A percentile compares a stretch with the other conserved stretches of the same genome.
These are phyloP conservation scores for Synanthedon vespiformis DNA, from an alignment of 2,888 invertebrate species.

Conservation along the genomic window DNA sequence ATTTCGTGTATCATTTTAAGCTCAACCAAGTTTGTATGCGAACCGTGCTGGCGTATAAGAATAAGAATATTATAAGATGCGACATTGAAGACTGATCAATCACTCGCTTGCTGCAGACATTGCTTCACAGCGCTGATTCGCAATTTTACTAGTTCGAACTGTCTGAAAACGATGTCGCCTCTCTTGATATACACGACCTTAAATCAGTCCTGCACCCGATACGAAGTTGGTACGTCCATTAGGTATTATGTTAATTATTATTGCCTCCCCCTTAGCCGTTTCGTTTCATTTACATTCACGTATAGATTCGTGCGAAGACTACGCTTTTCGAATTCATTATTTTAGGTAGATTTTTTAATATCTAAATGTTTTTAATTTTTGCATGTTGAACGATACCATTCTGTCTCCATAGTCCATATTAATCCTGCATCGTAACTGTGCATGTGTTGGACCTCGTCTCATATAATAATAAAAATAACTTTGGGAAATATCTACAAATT, in stretches of 20 bases:
- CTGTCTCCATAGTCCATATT: conserved; percentile 33
- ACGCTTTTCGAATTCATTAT: conserved; percentile 16
- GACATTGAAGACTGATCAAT: conserved; percentile 14
- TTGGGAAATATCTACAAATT: background rate
- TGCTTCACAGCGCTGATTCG: conserved; percentile 5
- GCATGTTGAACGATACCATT: conserved; percentile 23
- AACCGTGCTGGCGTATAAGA: background rate
- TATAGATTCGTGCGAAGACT: conserved; percentile 10
- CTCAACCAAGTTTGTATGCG: too few species aligned
- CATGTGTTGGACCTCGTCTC: conserved; percentile 23
- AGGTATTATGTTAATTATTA: conserved; percentile 38
- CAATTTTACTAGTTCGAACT: conserved; percentile 1
- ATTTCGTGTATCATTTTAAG: too few species aligned
- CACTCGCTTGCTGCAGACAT: conserved; percentile 1
- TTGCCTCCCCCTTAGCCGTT: conserved; percentile 31
- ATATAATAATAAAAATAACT: background rate
- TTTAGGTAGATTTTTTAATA: conserved; percentile 15
- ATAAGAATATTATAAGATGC: conserved; percentile 21
- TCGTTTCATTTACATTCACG: conserved; percentile 28
- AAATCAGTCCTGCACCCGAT: conserved; percentile 20
- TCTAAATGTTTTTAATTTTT: conserved; percentile 26
- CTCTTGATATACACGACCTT: conserved; percentile 14
- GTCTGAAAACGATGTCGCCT: conserved; percentile 24
- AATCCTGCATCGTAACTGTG: conserved; percentile 34
- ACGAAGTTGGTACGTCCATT: conserved; percentile 19